phyloP scores from a whole-genome alignment of 2,797 vertebrate species.

The Gadopsis marmoratus region DNA sequence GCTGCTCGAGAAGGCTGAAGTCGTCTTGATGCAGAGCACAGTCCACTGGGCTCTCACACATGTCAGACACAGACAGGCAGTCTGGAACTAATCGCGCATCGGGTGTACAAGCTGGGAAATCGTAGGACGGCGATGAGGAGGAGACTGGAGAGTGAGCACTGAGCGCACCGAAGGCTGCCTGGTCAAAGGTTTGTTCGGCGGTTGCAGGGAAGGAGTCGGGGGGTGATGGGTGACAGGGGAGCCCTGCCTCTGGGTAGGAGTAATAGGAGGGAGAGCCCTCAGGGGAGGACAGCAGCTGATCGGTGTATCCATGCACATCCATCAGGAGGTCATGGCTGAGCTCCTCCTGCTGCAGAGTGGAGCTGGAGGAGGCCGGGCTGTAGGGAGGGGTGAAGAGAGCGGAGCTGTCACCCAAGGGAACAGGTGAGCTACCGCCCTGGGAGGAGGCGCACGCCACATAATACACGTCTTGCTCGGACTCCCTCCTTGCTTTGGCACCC shows the following conservation, averaged over 20 bases:
- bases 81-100: conserved; percentile 79
- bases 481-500: conserved; percentile 35
- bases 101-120: conserved; percentile 59
- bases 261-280: conserved; percentile 72
- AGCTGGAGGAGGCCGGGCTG: conserved; percentile 80
- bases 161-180: conserved; percentile 31
- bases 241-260: conserved; percentile 51
- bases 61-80: conserved; percentile 53
- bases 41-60: conserved; percentile 60
- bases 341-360: conserved; percentile 69
- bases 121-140: conserved; percentile 54
- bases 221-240: conserved; percentile 62
- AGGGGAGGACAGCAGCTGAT: conserved; percentile 71
- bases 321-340: conserved; percentile 67
- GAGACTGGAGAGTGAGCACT: conserved; percentile 43
- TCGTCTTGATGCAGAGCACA: conserved; percentile 75
- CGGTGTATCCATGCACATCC: conserved; percentile 65
- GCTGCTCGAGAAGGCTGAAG: conserved; percentile 55
- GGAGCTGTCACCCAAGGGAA: conserved; percentile 44
- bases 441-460: conserved; percentile 35
- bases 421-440: conserved; percentile 55
- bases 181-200: conserved; percentile 56
- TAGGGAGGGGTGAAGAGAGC: conserved; percentile 80
- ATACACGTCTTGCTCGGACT: conserved; percentile 40
- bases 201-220: conserved; percentile 31